Evolutionary conservation across 1,140 invertebrate genomes (phyloP), one percentile per base, ranked within the genome.

Genomic region (Aphelinus atriplicis): DNA sequence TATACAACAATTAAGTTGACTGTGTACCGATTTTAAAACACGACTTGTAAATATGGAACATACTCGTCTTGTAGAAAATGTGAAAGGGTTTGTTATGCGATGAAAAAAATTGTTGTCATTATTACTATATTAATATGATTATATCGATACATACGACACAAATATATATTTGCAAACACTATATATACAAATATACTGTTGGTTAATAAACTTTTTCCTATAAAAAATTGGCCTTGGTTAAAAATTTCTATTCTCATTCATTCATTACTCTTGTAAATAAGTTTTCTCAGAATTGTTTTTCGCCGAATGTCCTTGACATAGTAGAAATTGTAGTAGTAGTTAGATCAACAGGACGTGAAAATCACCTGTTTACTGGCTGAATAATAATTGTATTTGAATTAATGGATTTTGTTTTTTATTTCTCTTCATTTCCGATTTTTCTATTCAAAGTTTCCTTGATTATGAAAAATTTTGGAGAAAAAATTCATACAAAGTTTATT

Each of bases 121-220:
- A 62, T 60, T 68, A 69, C 50, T 69, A 62, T 55, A 75, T 58
- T 51, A 75, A 62, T 70, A 70, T 48, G 58, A 64, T 45, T 75
- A 75, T 74, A 60, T 60, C 4, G 9, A 45, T 63, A 67, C 45
- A 66, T 7, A 67, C 48, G 26, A 61, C 63, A 48, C 10, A 64
- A 7, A 76, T 58, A 76, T 60, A 71, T 76, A 71, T 75, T 65
- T 72, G 76, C 53, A 79, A 63, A 79, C 55, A 71, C 53, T 50
- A 76, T 76, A 78, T 76, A 78, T 75, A 78, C 77, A 80, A 73
- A 73, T 62, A 77, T 81, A 85, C 78, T 85, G 83, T 86, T 84
- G 81, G 80, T 85, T 85, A 86, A 86, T 86, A 86, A 86, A 86
- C 83, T 84, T 85, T 73, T 86, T 85, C 80, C 82, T 84, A 85